Conservation (phyloP, 2,797 vertebrate species). For the Pterois miles region DNA sequence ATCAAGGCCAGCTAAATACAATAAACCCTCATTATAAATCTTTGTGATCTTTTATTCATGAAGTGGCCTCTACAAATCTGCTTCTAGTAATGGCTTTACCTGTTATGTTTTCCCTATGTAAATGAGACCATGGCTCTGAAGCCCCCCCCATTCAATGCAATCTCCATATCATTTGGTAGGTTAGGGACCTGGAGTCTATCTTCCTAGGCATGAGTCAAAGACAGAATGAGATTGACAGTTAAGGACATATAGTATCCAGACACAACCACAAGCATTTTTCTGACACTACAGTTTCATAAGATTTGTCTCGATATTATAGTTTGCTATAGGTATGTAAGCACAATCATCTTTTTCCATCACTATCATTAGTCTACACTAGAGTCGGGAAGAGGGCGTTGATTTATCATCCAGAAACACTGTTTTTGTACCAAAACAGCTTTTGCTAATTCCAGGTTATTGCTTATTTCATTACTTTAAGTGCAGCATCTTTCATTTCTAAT, state of each 20-base stretch:
- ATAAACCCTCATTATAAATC: slow-evolving; percentile 65
- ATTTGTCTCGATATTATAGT: not conserved
- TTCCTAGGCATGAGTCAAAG: slow-evolving; percentile 27
- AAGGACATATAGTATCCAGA: slow-evolving; percentile 1
- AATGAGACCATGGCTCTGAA: slow-evolving; percentile 69
- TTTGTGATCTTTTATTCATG: slow-evolving; percentile 79
- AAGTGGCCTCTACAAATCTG: slow-evolving; percentile 71
- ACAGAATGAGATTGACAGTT: slow-evolving; percentile 44
- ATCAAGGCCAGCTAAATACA: slow-evolving; percentile 68
- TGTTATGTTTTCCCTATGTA: slow-evolving; percentile 73
- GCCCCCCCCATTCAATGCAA: slow-evolving; percentile 61
- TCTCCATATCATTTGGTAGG: slow-evolving; percentile 75
- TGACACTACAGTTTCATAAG: not conserved
- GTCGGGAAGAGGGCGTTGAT: slow-evolving; percentile 9
- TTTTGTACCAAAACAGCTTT: slow-evolving; percentile 35
- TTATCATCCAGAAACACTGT: slow-evolving; percentile 34
- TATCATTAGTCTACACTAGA: slow-evolving; percentile 16
- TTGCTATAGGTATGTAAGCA: not conserved
- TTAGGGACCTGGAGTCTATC: slow-evolving; percentile 35
- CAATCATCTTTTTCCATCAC: slow-evolving; percentile 1
- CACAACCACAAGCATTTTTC: not conserved
- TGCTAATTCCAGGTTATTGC: slow-evolving; percentile 51
- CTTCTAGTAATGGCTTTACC: slow-evolving; percentile 68
- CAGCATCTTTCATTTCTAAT: slow-evolving; percentile 55
- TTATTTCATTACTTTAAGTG: slow-evolving; percentile 55